Evolutionary conservation across 2,888 invertebrate species (phyloP), one percentile per base, ranked within the genome.

Genomic region (Polydesmus complanatus): DNA sequence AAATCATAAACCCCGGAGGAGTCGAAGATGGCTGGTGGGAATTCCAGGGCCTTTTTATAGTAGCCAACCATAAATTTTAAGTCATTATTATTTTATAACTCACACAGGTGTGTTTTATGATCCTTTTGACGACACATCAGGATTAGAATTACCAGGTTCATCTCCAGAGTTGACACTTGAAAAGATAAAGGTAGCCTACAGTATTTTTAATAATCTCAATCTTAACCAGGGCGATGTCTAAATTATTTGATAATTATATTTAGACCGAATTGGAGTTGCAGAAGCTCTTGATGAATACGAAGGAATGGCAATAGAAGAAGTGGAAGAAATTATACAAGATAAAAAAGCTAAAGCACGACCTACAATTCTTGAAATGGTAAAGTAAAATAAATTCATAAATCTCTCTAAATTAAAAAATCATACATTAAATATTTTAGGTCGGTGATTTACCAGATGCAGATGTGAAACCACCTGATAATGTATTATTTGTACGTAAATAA

Each of bases 391-490:
- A n/a, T n/a, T n/a, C n/a, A n/a, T n/a, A n/a, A n/a, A n/a, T n/a
- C n/a, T n/a, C n/a, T n/a, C n/a, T 14, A 37, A 37, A 14, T 37
- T 8, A 37, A 37, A 37, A 19, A 26, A 22, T 26, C 14, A 19
- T 54, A 26, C 14, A 54, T n/a, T 14, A 14, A 21, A 8, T 25
- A 22, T 37, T 59, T 54, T 58, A 74, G 75, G 71, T 97, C 23
- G 97, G 97, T 0, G 98, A 98, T 74, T 78, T 98, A 61, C 96
- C 96, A 0, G 90, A 95, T 78, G 96, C 92, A 18, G 96, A 98
- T 63, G 88, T 95, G 74, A 93, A 92, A 3, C 98, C 98, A 0
- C 96, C 97, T 5, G 98, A 99, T 77, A 97, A 98, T 78, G 96
- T 99, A 1, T 78, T 99, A 0, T 99, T 99, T 78, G 93, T 99